These are phyloP conservation scores for Oreochromis tanganicae DNA, from an alignment of 2,113 vertebrate species.

Conservation along the genomic window DNA sequence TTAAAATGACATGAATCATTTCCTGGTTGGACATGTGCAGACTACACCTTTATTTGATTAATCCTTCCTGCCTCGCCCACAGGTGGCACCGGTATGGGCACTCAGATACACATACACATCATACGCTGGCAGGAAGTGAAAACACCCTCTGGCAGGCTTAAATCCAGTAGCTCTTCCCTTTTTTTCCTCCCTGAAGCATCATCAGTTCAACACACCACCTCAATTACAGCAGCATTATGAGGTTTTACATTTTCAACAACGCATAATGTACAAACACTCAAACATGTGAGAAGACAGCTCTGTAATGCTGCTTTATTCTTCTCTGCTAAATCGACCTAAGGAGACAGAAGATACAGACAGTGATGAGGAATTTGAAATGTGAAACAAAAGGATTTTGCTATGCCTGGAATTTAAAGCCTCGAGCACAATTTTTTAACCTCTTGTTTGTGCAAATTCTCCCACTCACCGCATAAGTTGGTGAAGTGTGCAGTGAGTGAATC, in stretches of 20 bases:
- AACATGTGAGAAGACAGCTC: neutral
- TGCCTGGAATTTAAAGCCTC: conserved; percentile 5
- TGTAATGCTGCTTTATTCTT: neutral
- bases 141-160: conserved; percentile 17
- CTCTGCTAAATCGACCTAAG: neutral
- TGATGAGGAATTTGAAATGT: neutral
- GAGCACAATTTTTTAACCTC: neutral
- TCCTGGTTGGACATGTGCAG: conserved; percentile 35
- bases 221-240: neutral
- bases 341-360: neutral
- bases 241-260: neutral
- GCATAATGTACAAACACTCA: neutral
- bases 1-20: conserved; percentile 43
- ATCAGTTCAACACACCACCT: neutral
- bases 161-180: neutral
- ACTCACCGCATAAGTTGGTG: neutral
- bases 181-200: neutral
- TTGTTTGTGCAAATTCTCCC: neutral
- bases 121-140: conserved; percentile 29
- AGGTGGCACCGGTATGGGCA: conserved; percentile 1
- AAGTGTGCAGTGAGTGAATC: neutral
- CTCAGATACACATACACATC: neutral
- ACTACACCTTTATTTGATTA: conserved; percentile 45
- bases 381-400: neutral
- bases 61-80: conserved; percentile 29